Percentiles rank a stretch among this genome's conserved stretches.
These are phyloP conservation scores for Copidosoma aretas DNA, from an alignment of 2,888 invertebrate species.

Conservation along the genomic window DNA sequence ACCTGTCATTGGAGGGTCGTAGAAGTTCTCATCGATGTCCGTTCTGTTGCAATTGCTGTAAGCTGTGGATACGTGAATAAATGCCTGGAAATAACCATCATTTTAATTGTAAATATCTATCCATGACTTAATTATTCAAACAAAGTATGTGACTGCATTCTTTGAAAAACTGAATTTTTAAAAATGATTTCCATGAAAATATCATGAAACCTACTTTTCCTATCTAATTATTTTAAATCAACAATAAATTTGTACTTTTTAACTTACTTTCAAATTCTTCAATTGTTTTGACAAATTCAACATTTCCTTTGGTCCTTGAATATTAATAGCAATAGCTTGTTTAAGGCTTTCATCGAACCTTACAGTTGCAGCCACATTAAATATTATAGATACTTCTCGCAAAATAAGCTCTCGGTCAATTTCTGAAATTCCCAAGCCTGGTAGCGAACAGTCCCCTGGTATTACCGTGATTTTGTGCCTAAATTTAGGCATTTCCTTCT, in stretches of 20 bases:
- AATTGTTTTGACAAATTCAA: constrained; percentile 76
- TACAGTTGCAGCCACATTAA: constrained; percentile 93
- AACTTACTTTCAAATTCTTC: constrained; percentile 71
- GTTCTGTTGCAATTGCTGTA: constrained; percentile 73
- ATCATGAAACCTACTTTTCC: background rate
- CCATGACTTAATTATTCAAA: no score
- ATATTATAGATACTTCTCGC: constrained; percentile 71
- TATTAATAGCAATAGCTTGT: constrained; percentile 80
- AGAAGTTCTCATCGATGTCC: constrained; percentile 61
- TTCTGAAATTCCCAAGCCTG: constrained; percentile 70
- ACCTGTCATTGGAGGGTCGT: constrained; percentile 63
- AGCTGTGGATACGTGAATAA: constrained; percentile 83
- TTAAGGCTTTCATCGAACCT: constrained; percentile 84
- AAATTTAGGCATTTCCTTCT: constrained; percentile 67
- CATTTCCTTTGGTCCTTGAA: constrained; percentile 78
- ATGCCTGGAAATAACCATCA: constrained; percentile 64
- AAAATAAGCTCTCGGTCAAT: constrained; percentile 69
- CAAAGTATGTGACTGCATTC: background rate
- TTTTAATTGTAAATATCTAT: background rate
- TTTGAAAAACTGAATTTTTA: background rate
- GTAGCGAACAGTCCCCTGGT: constrained; percentile 72
- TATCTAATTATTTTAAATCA: background rate
- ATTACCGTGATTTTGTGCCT: constrained; percentile 74
- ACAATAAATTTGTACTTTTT: constrained; percentile 6
- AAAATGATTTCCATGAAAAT: background rate